Evolutionary conservation across 2,797 vertebrate species (phyloP).

Genomic region (Phoeniculus purpureus): DNA sequence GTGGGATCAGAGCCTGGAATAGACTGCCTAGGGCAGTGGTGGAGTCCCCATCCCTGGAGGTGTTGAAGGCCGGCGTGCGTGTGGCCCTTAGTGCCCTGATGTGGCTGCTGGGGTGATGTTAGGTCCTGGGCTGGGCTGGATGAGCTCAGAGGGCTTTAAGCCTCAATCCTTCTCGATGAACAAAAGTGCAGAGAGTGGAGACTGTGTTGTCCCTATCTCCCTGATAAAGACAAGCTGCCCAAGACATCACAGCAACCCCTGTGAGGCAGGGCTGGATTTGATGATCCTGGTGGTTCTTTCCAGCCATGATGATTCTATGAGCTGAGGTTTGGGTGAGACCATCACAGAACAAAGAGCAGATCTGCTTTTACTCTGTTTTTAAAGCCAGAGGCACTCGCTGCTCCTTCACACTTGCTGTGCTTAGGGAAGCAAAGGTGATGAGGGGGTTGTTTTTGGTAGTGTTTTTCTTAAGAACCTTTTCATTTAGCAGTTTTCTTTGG

Average conservation of each 20-base stretch:
- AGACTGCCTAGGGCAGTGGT: no score
- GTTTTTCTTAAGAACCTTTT: neutral
- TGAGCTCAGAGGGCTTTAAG: no score
- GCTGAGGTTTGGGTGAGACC: neutral
- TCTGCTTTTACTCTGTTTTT: neutral
- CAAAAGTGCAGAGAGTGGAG: neutral
- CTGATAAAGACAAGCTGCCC: neutral
- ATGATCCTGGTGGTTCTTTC: no score
- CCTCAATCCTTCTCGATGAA: no score
- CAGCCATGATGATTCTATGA: no score
- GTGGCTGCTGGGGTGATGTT: no score
- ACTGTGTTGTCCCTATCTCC: neutral
- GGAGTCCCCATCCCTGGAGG: no score
- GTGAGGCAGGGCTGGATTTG: neutral
- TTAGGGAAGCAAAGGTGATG: neutral
- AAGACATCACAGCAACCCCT: neutral
- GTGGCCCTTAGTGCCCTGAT: no score
- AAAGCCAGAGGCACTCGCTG: neutral
- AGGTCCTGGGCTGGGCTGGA: no score
- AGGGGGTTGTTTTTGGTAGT: no score
- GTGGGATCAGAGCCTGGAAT: no score
- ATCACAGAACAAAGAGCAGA: neutral
- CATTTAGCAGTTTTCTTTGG: neutral
- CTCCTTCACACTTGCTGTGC: neutral
- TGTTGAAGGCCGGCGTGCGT: no score